A percentile compares a stretch with the other conserved stretches of the same genome.
Conservation (phyloP, 2,113 vertebrate species). For the Gadus macrocephalus region DNA sequence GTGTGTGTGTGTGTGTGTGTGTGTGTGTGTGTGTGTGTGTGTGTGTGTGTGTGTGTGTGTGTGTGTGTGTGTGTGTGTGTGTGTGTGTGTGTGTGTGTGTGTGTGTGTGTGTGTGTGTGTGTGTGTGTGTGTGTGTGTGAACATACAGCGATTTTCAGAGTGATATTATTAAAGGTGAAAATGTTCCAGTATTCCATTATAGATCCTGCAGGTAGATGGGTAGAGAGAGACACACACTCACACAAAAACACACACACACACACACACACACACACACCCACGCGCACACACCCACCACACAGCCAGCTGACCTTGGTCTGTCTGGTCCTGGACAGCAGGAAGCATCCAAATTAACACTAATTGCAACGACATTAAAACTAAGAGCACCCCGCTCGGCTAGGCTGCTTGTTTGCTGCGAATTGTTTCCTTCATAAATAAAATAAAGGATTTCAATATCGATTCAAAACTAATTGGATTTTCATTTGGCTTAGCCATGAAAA, state of each 20-base stretch:
- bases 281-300: neutral
- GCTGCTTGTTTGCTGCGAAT: no score
- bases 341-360: no score
- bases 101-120: slow-evolving; percentile 1
- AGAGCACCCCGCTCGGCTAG: no score
- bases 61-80: slow-evolving; percentile 14
- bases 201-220: slow-evolving; percentile 30
- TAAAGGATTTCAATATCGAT: no score
- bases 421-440: no score
- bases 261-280: slow-evolving; percentile 7
- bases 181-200: slow-evolving; percentile 40
- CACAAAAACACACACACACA: neutral
- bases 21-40: slow-evolving; percentile 15
- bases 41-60: slow-evolving; percentile 11
- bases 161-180: slow-evolving; percentile 51
- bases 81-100: slow-evolving; percentile 10
- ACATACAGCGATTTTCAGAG: slow-evolving; percentile 8
- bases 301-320: slow-evolving; percentile 13
- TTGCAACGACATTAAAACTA: no score
- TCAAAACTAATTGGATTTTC: no score
- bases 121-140: slow-evolving; percentile 12
- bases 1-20: slow-evolving; percentile 16
- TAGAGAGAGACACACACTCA: slow-evolving; percentile 2
- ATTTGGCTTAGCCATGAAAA: no score
- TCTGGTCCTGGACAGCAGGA: no score